Base-by-base conservation (phyloP, 2,797 vertebrate species). In the Staurois parvus region DNA sequence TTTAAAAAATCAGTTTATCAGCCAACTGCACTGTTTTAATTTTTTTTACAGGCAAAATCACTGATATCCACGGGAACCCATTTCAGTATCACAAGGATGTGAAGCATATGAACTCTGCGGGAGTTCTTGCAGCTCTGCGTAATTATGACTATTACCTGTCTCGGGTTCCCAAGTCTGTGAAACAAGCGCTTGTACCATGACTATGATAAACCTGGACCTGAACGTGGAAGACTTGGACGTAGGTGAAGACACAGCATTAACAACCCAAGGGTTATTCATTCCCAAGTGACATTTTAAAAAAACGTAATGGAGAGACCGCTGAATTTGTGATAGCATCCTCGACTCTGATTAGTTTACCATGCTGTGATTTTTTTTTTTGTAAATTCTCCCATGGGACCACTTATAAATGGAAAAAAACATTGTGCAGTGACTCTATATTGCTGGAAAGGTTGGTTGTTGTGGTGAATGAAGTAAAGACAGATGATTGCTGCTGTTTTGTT, bases 61-160 rank as follows among this genome's bases (percentile, higher is more conserved):
- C 97, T 0, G 98, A 99, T 89, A 95, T 99, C 89, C 93, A 95
- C 79, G 97, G 98, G 17, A 97, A 97, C 52, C 29, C 94, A 21
- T 97, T 98, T 88, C 77, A 92, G 68, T 99, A 99, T 56, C 89
- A 97, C 28, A 97, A 97, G 40, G 91, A 96, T 0, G 96, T 99
- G 29, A 97, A 99, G 88, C 97, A 97, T 91, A 97, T 99, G 96
- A 99, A 99, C 90, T 97, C 98, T 0, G 96, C 95, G 0, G 98
- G 98, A 0, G 97, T 99, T 79, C 94, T 99, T 29, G 98, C 98
- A 1, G 91, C 96, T 0, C 92, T 99, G 78, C 94, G 91, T 40
- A 96, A 99, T 91, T 96, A 97, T 3, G 94, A 98, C 76, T 98
- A 97, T 92, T 99, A 99, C 26, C 80, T 93, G 70, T 96, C 93